A percentile compares a stretch with the other conserved stretches of the same genome.
These are phyloP conservation scores for Monomorium pharaonis DNA, from an alignment of 1,140 invertebrate genomes.

Conservation along the genomic window DNA sequence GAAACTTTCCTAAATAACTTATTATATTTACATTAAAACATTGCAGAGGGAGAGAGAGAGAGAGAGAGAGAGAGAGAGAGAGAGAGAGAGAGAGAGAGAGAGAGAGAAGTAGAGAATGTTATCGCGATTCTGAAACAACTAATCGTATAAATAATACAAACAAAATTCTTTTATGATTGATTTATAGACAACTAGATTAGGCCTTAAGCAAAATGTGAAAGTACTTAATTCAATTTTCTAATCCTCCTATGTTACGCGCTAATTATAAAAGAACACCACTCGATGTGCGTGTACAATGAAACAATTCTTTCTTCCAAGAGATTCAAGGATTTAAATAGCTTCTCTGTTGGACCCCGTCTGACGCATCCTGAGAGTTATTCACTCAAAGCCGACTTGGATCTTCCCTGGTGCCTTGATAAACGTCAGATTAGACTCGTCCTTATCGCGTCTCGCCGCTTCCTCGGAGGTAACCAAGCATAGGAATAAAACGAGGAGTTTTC, in stretches of 20 bases:
- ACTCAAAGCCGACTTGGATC: not conserved
- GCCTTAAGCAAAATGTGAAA: not conserved
- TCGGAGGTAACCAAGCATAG: constrained; percentile 14
- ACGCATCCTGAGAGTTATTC: constrained; percentile 2
- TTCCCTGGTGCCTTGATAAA: not conserved
- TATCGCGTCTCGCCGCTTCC: constrained; percentile 17
- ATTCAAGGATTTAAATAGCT: not conserved
- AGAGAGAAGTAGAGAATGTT: too few relatives aligned
- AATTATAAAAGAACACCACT: not conserved
- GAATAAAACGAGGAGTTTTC: constrained; percentile 49
- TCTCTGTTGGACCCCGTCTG: not conserved
- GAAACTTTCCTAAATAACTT: not conserved
- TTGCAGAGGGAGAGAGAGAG: too few relatives aligned
- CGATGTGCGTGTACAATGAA: not conserved
- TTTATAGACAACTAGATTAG: not conserved
- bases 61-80: too few relatives aligned
- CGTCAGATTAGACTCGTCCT: constrained; percentile 47
- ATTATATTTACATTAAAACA: not conserved
- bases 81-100: too few relatives aligned
- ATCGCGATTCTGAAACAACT: not conserved
- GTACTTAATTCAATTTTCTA: not conserved
- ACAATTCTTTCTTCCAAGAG: not conserved
- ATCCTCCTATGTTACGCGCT: not conserved
- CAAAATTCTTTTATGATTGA: not conserved
- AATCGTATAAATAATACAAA: not conserved